Evolutionary conservation across 2,113 vertebrate genomes (phyloP).

Genomic region (Uria lomvia): DNA sequence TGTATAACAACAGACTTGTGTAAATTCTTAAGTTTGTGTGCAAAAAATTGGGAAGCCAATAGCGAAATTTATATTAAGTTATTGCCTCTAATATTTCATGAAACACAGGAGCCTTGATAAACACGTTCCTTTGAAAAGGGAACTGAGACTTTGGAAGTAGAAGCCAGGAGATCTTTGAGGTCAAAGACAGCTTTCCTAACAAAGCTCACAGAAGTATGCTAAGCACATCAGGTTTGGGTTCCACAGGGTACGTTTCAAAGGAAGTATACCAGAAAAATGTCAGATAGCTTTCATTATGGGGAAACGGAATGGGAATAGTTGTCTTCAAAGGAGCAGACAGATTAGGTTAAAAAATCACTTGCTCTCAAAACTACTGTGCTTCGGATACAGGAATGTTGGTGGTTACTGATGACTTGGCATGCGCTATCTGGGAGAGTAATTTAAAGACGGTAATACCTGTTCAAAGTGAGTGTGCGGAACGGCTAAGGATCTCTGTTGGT

Average conservation of each 20-base stretch:
- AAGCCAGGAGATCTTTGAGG: background rate
- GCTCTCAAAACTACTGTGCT: background rate
- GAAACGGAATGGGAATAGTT: background rate
- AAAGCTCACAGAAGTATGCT: background rate
- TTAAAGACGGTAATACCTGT: background rate
- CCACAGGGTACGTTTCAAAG: background rate
- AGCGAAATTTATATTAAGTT: background rate
- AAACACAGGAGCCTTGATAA: background rate
- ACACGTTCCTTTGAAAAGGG: background rate
- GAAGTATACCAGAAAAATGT: background rate
- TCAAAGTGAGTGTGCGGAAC: background rate
- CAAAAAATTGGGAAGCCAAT: background rate
- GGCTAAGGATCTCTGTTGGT: background rate
- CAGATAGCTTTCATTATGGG: background rate
- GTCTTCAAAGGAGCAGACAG: background rate
- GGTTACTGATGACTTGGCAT: background rate
- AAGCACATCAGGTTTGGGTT: background rate
- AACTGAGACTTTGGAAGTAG: background rate
- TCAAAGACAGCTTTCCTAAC: conserved; percentile 7
- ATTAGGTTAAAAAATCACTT: background rate
- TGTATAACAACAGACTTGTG: background rate
- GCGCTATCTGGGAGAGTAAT: background rate
- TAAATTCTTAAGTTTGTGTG: background rate
- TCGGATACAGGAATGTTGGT: background rate
- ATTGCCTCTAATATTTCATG: background rate